Percentiles rank a stretch among this genome's conserved stretches.
Evolutionary conservation across 2,113 vertebrate genomes (phyloP).

Genomic region (Mastomys coucha): DNA sequence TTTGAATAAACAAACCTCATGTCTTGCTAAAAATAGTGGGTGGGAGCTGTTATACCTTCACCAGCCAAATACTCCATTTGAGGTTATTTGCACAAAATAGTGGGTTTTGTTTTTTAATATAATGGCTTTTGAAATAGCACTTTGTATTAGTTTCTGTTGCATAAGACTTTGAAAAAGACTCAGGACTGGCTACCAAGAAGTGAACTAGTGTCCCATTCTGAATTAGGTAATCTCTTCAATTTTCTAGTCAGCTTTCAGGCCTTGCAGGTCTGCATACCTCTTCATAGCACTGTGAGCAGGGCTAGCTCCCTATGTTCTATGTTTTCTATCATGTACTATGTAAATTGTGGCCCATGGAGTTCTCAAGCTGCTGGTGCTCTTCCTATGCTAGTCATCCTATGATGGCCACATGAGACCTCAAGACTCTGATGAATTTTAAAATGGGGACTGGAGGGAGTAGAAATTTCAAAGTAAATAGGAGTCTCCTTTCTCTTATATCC

Average conservation of each 20-base stretch:
- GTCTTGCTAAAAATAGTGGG: background rate
- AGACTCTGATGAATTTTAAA: background rate
- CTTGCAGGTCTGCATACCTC: background rate
- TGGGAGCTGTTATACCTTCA: background rate
- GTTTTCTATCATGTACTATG: background rate
- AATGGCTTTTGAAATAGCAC: slow-evolving; percentile 1
- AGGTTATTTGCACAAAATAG: slow-evolving; percentile 26
- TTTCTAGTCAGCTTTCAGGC: background rate
- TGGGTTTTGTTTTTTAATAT: background rate
- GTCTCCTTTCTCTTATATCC: background rate
- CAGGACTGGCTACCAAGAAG: background rate
- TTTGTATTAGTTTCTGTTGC: background rate
- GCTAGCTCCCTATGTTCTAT: background rate
- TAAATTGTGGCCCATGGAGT: background rate
- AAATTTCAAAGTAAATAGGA: background rate
- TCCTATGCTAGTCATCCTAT: background rate
- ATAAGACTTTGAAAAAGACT: slow-evolving; percentile 17
- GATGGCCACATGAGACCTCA: background rate
- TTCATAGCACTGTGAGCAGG: background rate
- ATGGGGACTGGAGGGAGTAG: background rate
- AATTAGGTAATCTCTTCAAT: background rate
- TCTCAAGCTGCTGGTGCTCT: background rate
- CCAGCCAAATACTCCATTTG: background rate
- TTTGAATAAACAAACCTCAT: background rate
- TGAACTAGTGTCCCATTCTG: background rate